These are phyloP conservation scores for Gopherus evgoodei DNA, from an alignment of 2,113 vertebrate species.

Conservation along the genomic window DNA sequence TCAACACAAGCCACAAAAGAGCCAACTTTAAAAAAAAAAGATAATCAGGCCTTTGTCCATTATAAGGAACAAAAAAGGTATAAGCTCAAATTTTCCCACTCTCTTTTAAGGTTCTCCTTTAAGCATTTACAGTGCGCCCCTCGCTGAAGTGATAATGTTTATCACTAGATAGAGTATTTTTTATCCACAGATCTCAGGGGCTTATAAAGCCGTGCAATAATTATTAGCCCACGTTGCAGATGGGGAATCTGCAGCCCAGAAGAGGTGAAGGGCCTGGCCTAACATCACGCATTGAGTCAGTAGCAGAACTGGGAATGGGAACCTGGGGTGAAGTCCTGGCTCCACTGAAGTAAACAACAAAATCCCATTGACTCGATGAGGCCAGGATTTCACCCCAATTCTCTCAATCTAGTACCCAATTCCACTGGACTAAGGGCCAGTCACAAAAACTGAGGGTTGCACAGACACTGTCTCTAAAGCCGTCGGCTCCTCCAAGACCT, in stretches of 20 bases:
- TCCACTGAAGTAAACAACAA: neutral
- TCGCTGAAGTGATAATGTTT: neutral
- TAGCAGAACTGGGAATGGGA: neutral
- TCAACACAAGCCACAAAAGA: neutral
- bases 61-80: neutral
- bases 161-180: neutral
- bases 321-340: neutral
- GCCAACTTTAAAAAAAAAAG: neutral
- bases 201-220: no score
- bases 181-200: neutral
- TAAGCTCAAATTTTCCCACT: neutral
- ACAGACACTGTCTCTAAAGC: fast-evolving
- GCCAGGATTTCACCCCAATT: neutral
- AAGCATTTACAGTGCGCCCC: neutral
- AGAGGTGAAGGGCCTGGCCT: neutral
- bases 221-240: neutral
- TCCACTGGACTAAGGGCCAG: neutral
- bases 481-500: neutral
- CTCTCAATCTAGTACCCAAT: neutral
- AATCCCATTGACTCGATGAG: neutral
- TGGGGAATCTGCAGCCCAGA: neutral
- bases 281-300: fast-evolving
- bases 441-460: neutral
- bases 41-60: neutral
- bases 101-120: neutral